Evolutionary conservation across 2,797 vertebrate genomes (phyloP), one percentile per base, ranked within the genome.

Genomic region (Neopelma chrysocephalum): DNA sequence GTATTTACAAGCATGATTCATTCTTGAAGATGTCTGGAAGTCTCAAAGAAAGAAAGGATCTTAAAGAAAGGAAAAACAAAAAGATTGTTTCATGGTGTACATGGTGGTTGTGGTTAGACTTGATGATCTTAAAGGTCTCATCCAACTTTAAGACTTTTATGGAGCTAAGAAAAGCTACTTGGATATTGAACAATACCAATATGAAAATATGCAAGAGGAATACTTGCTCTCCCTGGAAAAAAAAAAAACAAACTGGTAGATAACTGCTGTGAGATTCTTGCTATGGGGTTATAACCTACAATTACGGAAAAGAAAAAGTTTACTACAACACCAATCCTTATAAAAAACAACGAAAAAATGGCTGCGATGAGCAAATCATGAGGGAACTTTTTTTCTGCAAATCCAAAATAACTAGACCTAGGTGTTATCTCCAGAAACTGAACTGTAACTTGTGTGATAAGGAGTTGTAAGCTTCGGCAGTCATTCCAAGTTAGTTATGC

Each of bases 1-100:
- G 21, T 21, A 21, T 1, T 85, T n/a, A n/a, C 27, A 73, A 58
- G 3, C 0, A 0, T 18, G 20, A 70, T 62, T 80, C 31, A 27
- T 77, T 60, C 22, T 56, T 38, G 9, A 61, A 72, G 25, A 9
- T 72, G 2, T 54, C 61, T 62, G 47, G 64, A 82, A 64, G 34
- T 56, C 40, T 85, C 66, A 51, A 48, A 48, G 56, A 80, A 73
- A 80, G 45, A 86, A 69, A 90, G 66, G 3, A 40, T 77, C 3
- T 31, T 62, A 22, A 40, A 84, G 9, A 22, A 40, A 84, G 9
- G 20, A 61, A 69, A 81, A 25, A 0, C 3, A 54, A 42, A 82
- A 70, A 40, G 13, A 34, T 34, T 38, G 12, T 47, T 68, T 54
- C 21, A 47, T 61, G 47, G n/a, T 15, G 25, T 47, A 3, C 29